These are phyloP conservation scores for Leucoraja erinaceus DNA, from an alignment of 2,113 vertebrate genomes.

Conservation along the genomic window DNA sequence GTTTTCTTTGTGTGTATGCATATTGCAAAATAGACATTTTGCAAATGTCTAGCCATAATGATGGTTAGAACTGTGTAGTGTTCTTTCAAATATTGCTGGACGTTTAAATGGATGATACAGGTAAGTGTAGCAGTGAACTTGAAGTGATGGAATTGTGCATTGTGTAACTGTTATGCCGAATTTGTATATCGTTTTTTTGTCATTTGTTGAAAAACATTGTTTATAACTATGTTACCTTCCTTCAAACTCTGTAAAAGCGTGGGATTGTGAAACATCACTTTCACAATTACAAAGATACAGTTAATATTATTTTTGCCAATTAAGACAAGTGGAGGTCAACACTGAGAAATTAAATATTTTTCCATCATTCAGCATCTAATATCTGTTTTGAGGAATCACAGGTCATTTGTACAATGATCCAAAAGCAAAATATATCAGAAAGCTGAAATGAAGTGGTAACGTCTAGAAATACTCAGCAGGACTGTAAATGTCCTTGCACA, in stretches of 20 bases:
- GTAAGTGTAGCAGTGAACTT: conserved; percentile 4
- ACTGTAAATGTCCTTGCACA: not conserved
- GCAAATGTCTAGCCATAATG: not conserved
- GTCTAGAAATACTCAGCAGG: not conserved
- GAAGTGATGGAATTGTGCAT: not conserved
- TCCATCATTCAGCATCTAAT: not conserved
- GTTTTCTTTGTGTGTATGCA: conserved; percentile 1
- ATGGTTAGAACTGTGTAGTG: conserved; percentile 20
- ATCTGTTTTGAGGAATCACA: not conserved
- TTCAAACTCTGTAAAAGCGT: not conserved
- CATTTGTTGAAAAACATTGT: not conserved
- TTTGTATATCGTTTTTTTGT: not conserved
- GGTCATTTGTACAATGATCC: too few relatives aligned
- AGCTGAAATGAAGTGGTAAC: too few relatives aligned
- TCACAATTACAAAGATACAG: not conserved
- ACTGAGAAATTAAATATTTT: not conserved
- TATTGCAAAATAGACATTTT: conserved; percentile 27
- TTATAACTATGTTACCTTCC: not conserved
- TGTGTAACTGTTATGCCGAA: not conserved
- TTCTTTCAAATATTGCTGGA: conserved; percentile 36
- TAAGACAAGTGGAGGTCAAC: too few relatives aligned
- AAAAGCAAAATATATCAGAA: too few relatives aligned
- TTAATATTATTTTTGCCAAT: not conserved
- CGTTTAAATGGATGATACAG: conserved; percentile 22
- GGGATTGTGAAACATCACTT: not conserved